Base-by-base conservation (phyloP, 2,888 invertebrate genomes). In the Amphipoea oculea region DNA sequence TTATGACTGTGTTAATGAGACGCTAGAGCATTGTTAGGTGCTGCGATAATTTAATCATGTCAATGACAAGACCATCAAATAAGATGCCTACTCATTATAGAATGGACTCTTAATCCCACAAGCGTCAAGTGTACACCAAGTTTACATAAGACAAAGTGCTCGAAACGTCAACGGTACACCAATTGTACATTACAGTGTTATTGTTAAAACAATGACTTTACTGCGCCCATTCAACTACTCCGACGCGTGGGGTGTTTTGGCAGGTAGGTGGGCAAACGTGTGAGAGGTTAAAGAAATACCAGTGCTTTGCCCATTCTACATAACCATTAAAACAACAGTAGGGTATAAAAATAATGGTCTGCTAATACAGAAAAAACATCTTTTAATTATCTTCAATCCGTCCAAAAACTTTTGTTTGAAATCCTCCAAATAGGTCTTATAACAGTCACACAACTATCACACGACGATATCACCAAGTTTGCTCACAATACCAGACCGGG, bases 401-500 rank as follows among this genome's bases (percentile, higher is more conserved):
- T 80, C 42, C 51, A 57, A 63, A 63, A 85, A 48, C 29, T 73
- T 78, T 78, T 51, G 72, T 82, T 54, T 40, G 63, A 6, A 5
- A n/a, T 60, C 23, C 42, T 68, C 72, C 40, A 69, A 82, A 83
- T 67, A 40, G 63, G 36, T 68, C 51, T 63, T 73, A 48, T 40
- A 63, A 42, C 78, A 78, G 42, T 71, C 60, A 40, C 62, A 71
- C 65, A 76, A 84, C 60, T 86, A 83, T 83, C 74, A 72, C 51
- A 75, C 72, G 62, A 78, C 73, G 73, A 69, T 82, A 79, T 72
- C 62, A 81, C 79, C 71, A 74, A 83, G 82, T 75, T 87, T 78
- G 82, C 73, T 68, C 76, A 84, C 81, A 84, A 88, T 83, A 84
- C 83, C 62, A 60, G 76, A 51, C 78, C 48, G 78, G 85, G 85